Percentiles rank a stretch among this genome's conserved stretches.
phyloP scores from a whole-genome alignment of 2,797 vertebrate genomes.

The Platyrinchus mystaceus region DNA sequence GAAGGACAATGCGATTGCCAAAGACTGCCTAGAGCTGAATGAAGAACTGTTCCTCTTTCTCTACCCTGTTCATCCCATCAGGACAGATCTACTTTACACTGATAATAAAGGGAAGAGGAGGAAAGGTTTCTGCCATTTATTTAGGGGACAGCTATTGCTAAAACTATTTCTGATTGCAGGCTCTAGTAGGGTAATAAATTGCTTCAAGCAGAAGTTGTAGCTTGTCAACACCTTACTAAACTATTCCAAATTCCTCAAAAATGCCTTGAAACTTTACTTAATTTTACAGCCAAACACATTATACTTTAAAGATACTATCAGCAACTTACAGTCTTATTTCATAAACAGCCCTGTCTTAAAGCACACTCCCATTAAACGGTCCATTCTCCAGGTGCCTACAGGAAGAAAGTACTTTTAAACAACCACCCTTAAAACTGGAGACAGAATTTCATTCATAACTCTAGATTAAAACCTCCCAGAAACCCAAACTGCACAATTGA shows the following conservation, averaged over 20 bases:
- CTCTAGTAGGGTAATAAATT: neutral
- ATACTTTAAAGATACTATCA: neutral
- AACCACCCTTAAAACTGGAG: neutral
- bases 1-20: neutral
- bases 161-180: neutral
- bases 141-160: neutral
- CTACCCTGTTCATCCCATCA: neutral
- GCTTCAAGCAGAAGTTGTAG: neutral
- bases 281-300: neutral
- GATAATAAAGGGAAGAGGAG: neutral
- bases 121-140: neutral
- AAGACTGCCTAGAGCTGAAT: neutral
- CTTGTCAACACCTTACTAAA: neutral
- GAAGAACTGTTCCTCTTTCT: neutral
- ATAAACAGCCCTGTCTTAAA: neutral
- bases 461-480: neutral
- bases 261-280: neutral
- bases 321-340: neutral
- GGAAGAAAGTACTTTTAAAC: neutral
- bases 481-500: neutral
- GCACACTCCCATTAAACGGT: neutral
- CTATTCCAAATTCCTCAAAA: neutral
- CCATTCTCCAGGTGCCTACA: neutral
- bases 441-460: neutral
- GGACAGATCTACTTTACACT: neutral